Base-by-base conservation (phyloP, 1,140 invertebrate genomes). In the Zaprionus inermis region DNA sequence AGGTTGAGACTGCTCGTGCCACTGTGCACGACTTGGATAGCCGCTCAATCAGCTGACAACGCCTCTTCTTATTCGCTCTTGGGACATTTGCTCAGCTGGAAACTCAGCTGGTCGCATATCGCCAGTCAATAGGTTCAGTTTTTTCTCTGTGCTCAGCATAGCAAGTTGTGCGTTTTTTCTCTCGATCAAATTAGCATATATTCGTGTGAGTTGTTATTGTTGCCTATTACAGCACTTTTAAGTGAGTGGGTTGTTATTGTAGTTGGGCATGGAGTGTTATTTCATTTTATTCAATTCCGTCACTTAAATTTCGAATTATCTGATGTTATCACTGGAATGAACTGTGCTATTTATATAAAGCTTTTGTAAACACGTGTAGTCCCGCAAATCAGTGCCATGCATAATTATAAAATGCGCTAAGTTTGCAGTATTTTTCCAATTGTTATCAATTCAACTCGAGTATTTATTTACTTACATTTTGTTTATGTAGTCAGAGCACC, bases 41-140 rank as follows among this genome's bases (percentile, higher is more conserved):
- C n/a, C 38, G n/a, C 38, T 44, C 38, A 44, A 44, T 16, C 38
- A 44, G 38, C 38, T 16, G 38, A 44, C 2, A 44, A 16, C 38
- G 38, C 38, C 7, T 16, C 38, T 44, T 16, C n/a, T 44, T n/a
- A 7, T 44, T 7, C n/a, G 38, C 38, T 44, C 38, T 44, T 44
- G 38, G n/a, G 38, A 44, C 7, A 16, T 44, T 44, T 44, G 7
- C 38, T 44, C 38, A 44, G 38, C 38, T 44, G 38, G 38, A 44
- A 44, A 44, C 38, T 44, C 38, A 44, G 38, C 38, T 44, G 38
- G 38, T 44, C n/a, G 38, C 38, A 44, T 44, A 16, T n/a, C 38
- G 38, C 38, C 38, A 44, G n/a, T 44, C 38, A 44, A 44, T 44
- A 16, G n/a, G 38, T 44, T 44, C 38, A 44, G 38, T 44, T 44